Base-by-base conservation (phyloP, 2,888 invertebrate species). In the Barypeithes pellucidus region DNA sequence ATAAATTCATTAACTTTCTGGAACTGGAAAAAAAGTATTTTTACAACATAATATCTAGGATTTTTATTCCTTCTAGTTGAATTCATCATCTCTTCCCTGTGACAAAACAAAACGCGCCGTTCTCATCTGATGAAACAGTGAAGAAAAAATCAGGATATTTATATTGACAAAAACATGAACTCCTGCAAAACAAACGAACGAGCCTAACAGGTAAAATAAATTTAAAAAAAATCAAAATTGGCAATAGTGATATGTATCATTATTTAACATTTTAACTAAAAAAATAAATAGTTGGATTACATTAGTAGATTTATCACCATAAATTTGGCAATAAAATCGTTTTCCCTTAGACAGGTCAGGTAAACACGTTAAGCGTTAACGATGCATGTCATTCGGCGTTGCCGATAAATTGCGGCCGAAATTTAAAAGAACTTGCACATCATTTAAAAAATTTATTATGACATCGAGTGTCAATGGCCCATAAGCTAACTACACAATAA, bases 291-390 rank as follows among this genome's bases (percentile, higher is more conserved):
- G 18, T 20, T 11, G 47, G 18, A 47, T 20, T 20, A 20, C 20
- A 20, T 47, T 47, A 47, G 47, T 47, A 47, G 47, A 47, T 47
- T 47, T 47, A 47, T 47, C 20, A 47, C 20, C 47, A 20, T 47
- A 52, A 18, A 52, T 29, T 52, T 52, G 52, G 29, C 14, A 24
- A 52, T 29, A 52, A 8, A 29, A 52, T 52, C 29, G n/a, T 52
- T 52, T 52, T 3, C 8, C 14, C 20, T 24, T 11, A 52, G 29
- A 52, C 29, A 52, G 18, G 29, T 29, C 52, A 52, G 52, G 52
- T 52, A 52, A 52, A 52, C 52, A 52, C 14, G 29, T 0, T 12
- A 9, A 5, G 52, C 29, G 52, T 52, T 52, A 24, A 52, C 52
- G 52, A 52, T 52, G 14, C 20, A 24, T 52, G 14, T 52, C 52